Evolutionary conservation across 2,888 invertebrate species (phyloP).

Genomic region (Cosmopolites sordidus): DNA sequence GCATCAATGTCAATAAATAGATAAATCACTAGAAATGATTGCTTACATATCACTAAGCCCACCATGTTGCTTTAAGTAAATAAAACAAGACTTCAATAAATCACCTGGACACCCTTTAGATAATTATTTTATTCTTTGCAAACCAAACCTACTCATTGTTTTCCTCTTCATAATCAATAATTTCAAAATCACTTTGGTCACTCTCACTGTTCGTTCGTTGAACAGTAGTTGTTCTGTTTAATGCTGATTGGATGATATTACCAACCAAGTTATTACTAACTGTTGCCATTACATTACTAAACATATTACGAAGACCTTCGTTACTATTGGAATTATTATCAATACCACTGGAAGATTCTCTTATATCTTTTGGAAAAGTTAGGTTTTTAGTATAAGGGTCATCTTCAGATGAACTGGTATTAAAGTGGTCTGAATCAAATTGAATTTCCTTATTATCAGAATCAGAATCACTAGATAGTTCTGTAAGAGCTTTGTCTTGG

Average conservation of each 20-base stretch:
- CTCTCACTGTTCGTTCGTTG: conserved; percentile 29
- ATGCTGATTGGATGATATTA: conserved; percentile 19
- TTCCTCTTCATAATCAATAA: conserved; percentile 40
- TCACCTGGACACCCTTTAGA: no score
- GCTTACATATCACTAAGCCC: no score
- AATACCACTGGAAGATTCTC: conserved; percentile 33
- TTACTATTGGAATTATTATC: background rate
- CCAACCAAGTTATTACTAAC: conserved; percentile 13
- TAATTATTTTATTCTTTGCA: no score
- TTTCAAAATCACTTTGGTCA: conserved; percentile 45
- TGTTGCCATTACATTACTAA: conserved; percentile 20
- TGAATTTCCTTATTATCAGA: conserved; percentile 41
- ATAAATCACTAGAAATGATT: no score
- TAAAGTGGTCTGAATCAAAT: conserved; percentile 48
- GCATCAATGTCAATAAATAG: no score
- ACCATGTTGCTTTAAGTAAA: no score
- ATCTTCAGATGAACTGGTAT: conserved; percentile 46
- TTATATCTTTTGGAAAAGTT: conserved; percentile 5
- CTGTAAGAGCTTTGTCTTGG: conserved; percentile 20
- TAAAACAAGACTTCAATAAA: no score
- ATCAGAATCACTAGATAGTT: conserved; percentile 44
- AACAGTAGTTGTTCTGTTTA: conserved; percentile 23
- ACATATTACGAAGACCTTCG: conserved; percentile 40
- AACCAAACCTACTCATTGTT: no score
- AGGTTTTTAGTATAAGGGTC: conserved; percentile 28